Conservation (phyloP, 2,888 invertebrate species). For the Tanypteryx hageni region DNA sequence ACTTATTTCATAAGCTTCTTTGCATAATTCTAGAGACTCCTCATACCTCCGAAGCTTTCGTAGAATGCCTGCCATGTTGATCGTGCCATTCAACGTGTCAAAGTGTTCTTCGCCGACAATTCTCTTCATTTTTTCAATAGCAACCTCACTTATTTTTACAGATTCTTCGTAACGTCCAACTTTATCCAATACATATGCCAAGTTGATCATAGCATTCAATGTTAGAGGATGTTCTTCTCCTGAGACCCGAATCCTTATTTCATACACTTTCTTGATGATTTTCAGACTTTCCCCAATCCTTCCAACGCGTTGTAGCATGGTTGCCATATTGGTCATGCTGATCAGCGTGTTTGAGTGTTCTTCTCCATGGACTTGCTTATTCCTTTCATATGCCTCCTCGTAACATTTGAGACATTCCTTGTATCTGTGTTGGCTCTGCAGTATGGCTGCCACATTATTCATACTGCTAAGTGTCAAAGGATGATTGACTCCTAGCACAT, state of each 20-base stretch:
- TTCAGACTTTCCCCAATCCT: not conserved
- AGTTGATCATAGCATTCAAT: not conserved
- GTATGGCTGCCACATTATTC: not conserved
- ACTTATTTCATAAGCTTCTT: too few species aligned
- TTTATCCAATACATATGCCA: not conserved
- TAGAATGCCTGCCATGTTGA: not conserved
- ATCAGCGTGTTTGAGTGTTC: not conserved
- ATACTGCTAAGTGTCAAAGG: not conserved
- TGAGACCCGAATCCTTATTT: not conserved
- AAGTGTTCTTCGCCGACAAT: not conserved
- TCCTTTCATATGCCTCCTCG: not conserved
- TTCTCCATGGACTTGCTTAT: not conserved
- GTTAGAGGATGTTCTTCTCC: not conserved
- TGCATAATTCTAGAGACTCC: not conserved
- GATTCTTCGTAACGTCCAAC: not conserved
- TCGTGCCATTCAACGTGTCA: not conserved
- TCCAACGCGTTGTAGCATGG: not conserved
- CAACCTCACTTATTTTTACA: not conserved
- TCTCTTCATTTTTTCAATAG: not conserved
- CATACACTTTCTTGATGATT: not conserved
- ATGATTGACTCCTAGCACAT: not conserved
- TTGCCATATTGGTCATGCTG: not conserved
- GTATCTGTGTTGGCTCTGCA: not conserved
- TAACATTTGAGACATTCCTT: not conserved
- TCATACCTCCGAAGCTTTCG: not conserved